These are phyloP conservation scores for Pomatorhinus ruficollis DNA, from an alignment of 2,113 vertebrate species.

Conservation along the genomic window DNA sequence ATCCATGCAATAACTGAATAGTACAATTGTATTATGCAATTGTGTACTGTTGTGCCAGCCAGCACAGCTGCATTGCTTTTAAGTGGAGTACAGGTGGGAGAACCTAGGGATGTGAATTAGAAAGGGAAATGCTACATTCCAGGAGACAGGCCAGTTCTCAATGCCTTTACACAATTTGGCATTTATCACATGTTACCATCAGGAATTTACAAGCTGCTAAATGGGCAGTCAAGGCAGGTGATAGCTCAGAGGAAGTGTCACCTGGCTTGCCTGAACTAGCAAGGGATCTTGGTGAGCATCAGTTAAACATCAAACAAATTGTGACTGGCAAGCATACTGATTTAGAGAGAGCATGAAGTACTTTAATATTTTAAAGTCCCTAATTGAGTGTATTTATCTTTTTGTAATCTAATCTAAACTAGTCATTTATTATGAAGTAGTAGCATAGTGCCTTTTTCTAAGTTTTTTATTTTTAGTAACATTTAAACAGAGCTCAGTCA, in stretches of 20 bases:
- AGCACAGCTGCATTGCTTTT: constrained; percentile 36
- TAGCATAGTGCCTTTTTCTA: neutral
- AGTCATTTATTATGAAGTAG: neutral
- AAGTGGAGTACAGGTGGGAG: constrained; percentile 21
- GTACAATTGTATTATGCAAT: neutral
- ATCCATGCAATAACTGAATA: constrained; percentile 1
- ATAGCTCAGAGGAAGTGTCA: neutral
- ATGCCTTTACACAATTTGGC: neutral
- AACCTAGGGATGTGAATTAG: neutral
- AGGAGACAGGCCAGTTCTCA: neutral
- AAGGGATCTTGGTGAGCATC: neutral
- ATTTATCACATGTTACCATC: neutral
- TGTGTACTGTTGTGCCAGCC: neutral
- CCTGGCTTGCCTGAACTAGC: neutral
- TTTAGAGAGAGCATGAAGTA: neutral
- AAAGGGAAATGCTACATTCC: neutral
- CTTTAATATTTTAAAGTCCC: neutral
- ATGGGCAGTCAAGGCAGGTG: neutral
- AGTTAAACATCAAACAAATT: constrained; percentile 11
- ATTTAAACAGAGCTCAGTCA: constrained; percentile 15
- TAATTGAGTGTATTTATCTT: neutral
- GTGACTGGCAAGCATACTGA: neutral
- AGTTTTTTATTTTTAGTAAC: constrained; percentile 32
- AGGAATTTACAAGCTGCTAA: neutral
- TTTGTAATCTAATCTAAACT: neutral